Evolutionary conservation across 1,140 invertebrate genomes (phyloP).

Genomic region (Cyphomyrmex costatus): DNA sequence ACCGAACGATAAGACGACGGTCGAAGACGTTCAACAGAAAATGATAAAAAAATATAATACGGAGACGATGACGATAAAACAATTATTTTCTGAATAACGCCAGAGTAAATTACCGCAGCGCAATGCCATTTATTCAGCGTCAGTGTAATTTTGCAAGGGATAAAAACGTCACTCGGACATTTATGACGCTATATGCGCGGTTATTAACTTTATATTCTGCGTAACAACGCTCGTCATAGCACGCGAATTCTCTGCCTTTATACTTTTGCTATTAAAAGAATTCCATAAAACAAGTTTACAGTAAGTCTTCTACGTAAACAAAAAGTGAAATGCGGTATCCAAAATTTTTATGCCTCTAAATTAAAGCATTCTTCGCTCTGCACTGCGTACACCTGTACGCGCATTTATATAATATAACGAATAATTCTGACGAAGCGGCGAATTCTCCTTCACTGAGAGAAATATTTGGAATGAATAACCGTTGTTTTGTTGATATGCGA

Average conservation of each 20-base stretch:
- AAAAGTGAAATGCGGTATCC: neutral
- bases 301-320: neutral
- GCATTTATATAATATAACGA: no score
- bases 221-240: slow-evolving; percentile 23
- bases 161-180: slow-evolving; percentile 75
- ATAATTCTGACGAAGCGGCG: neutral
- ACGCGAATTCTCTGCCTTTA: neutral
- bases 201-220: slow-evolving; percentile 73
- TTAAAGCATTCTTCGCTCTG: neutral
- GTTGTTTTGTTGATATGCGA: no score
- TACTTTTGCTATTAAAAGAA: slow-evolving; percentile 11
- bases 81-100: slow-evolving; percentile 46
- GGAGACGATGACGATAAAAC: slow-evolving; percentile 6
- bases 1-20: neutral
- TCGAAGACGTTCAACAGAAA: neutral
- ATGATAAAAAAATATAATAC: slow-evolving; percentile 41
- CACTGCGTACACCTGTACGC: neutral
- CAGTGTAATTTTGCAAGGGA: slow-evolving; percentile 68
- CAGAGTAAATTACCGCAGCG: slow-evolving; percentile 14
- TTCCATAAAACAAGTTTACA: slow-evolving; percentile 5
- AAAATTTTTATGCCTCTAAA: neutral
- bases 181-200: slow-evolving; percentile 63
- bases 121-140: slow-evolving; percentile 63
- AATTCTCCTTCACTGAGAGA: neutral
- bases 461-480: no score